Percentiles rank a stretch among this genome's conserved stretches.
phyloP scores from a whole-genome alignment of 2,113 vertebrate genomes.

The Montifringilla adamsi region DNA sequence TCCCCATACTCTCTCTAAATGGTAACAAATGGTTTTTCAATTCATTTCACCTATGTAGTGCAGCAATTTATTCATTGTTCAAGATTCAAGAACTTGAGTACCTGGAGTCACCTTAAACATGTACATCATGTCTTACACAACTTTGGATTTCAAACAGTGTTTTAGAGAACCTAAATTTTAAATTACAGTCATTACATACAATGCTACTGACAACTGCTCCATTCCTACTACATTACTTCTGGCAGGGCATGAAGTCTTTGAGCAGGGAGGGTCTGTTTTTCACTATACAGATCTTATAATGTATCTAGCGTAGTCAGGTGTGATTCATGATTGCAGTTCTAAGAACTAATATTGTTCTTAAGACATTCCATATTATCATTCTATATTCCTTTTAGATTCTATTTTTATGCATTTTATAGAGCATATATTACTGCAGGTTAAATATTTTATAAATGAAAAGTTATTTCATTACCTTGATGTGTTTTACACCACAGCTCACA shows the following conservation, averaged over 20 bases:
- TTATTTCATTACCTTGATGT: conserved; percentile 87
- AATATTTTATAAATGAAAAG: neutral
- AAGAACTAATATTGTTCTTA: neutral
- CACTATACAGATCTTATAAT: neutral
- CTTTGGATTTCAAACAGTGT: neutral
- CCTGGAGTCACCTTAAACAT: neutral
- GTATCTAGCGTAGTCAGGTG: neutral
- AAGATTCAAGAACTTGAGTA: neutral
- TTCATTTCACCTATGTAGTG: neutral
- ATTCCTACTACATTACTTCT: neutral
- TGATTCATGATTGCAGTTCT: neutral
- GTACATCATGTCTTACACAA: neutral
- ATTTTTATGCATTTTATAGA: neutral
- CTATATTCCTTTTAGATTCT: neutral
- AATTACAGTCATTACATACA: neutral
- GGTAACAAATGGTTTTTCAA: neutral
- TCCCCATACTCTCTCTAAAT: neutral
- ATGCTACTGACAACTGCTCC: neutral
- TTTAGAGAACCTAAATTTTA: neutral
- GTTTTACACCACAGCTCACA: conserved; percentile 95
- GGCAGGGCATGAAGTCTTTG: neutral
- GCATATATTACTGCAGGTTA: neutral
- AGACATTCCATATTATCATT: neutral
- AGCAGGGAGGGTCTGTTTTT: neutral
- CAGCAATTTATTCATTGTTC: neutral